Evolutionary conservation across 2,888 invertebrate genomes (phyloP).

Genomic region (Eupithecia dodoneata): DNA sequence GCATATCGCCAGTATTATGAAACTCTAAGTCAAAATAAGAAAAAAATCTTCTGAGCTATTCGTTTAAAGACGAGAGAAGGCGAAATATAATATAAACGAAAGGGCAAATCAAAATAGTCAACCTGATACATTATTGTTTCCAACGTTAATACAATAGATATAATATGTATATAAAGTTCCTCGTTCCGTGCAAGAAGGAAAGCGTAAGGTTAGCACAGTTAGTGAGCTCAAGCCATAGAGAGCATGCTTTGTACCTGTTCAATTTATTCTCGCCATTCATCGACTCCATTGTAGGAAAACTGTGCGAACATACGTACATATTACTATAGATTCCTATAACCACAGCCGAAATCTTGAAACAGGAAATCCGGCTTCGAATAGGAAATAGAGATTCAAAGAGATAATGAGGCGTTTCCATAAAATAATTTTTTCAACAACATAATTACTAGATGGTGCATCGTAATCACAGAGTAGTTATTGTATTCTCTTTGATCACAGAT

Average conservation of each 20-base stretch:
- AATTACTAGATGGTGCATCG: neutral
- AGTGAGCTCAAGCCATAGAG: slow-evolving; percentile 57
- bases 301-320: slow-evolving; percentile 78
- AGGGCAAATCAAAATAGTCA: neutral
- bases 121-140: slow-evolving; percentile 14
- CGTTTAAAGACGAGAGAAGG: no score
- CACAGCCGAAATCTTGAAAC: slow-evolving; percentile 1
- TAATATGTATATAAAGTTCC: slow-evolving; percentile 35
- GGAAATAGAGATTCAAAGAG: neutral
- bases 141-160: slow-evolving; percentile 24
- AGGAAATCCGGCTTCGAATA: neutral
- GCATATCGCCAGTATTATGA: no score
- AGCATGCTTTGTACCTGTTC: slow-evolving; percentile 85
- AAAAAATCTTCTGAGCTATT: no score
- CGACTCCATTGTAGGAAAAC: slow-evolving; percentile 81
- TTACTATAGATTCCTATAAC: slow-evolving; percentile 47
- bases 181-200: slow-evolving; percentile 40
- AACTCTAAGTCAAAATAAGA: no score
- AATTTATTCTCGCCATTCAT: slow-evolving; percentile 83
- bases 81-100: no score
- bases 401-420: neutral
- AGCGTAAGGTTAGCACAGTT: slow-evolving; percentile 58
- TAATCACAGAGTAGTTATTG: no score
- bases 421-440: neutral
- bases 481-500: no score